phyloP scores from a whole-genome alignment of 2,888 invertebrate genomes.

The Cabera pusaria region DNA sequence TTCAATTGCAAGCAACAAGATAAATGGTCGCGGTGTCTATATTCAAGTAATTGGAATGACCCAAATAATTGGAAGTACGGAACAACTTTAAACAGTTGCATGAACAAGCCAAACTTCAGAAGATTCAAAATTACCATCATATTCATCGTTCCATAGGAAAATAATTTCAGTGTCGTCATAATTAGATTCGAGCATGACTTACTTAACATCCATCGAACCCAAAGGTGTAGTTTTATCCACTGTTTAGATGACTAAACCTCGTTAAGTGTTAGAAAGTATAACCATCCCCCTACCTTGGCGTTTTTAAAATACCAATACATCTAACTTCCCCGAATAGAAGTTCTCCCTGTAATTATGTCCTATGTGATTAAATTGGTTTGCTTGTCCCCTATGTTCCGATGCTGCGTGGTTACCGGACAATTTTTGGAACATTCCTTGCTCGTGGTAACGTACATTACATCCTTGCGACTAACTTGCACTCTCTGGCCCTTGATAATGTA shows the following conservation, averaged over 20 bases:
- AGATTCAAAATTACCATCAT: constrained; percentile 24
- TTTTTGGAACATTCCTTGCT: constrained; percentile 51
- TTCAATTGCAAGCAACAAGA: constrained; percentile 5
- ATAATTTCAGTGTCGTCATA: constrained; percentile 45
- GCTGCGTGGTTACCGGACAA: constrained; percentile 61
- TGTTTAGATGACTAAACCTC: constrained; percentile 35
- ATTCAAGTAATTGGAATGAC: not conserved
- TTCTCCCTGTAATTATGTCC: constrained; percentile 41
- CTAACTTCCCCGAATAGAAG: constrained; percentile 41
- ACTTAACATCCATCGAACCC: constrained; percentile 52
- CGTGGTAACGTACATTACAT: constrained; percentile 65
- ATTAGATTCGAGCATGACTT: constrained; percentile 50
- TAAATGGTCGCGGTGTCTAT: not conserved
- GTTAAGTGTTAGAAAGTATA: constrained; percentile 45
- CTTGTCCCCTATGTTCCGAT: constrained; percentile 78
- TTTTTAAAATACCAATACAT: constrained; percentile 47
- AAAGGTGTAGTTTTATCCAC: constrained; percentile 67
- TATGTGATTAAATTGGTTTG: constrained; percentile 69
- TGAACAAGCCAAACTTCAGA: constrained; percentile 15
- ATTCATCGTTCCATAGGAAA: constrained; percentile 25
- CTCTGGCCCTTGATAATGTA: constrained; percentile 64
- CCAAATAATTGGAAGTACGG: not conserved
- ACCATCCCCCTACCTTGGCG: constrained; percentile 78
- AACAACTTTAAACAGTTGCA: constrained; percentile 20
- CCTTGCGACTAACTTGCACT: constrained; percentile 63